Evolutionary conservation across 2,113 vertebrate species (phyloP).

Genomic region (Ptilorrhoa leucosticta): DNA sequence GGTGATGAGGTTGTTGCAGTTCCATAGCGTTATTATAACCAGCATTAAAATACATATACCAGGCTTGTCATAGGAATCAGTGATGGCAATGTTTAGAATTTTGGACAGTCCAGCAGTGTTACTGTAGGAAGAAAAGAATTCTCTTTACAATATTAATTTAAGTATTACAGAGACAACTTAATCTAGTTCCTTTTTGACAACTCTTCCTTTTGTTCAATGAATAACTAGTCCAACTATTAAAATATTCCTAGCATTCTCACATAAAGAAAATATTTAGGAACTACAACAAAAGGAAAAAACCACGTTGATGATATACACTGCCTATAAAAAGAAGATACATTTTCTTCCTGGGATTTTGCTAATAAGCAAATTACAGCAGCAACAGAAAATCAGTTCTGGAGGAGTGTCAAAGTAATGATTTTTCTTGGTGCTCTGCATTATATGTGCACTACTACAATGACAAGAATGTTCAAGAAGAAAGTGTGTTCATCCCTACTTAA

Average conservation of each 20-base stretch:
- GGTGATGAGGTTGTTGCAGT: background rate
- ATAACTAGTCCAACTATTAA: background rate
- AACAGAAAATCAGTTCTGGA: slow-evolving; percentile 47
- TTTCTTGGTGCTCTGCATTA: slow-evolving; percentile 25
- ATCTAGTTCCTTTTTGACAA: background rate
- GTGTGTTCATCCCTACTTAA: background rate
- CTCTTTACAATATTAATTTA: background rate
- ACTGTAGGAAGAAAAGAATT: background rate
- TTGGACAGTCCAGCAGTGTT: background rate
- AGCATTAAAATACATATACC: background rate
- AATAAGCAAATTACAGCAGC: background rate
- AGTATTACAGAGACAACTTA: background rate
- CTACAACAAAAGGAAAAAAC: background rate
- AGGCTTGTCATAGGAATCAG: background rate
- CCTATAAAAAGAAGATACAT: background rate
- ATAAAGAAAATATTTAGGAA: background rate
- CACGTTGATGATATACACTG: background rate
- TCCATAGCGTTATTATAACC: background rate
- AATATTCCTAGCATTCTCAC: background rate
- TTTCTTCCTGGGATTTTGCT: slow-evolving; percentile 31
- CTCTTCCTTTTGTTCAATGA: background rate
- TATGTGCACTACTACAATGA: background rate
- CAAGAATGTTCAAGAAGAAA: background rate
- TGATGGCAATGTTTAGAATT: background rate
- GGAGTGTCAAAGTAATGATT: slow-evolving; percentile 37